Conservation (phyloP, 2,888 invertebrate species). For the Temnothorax unifasciatus region DNA sequence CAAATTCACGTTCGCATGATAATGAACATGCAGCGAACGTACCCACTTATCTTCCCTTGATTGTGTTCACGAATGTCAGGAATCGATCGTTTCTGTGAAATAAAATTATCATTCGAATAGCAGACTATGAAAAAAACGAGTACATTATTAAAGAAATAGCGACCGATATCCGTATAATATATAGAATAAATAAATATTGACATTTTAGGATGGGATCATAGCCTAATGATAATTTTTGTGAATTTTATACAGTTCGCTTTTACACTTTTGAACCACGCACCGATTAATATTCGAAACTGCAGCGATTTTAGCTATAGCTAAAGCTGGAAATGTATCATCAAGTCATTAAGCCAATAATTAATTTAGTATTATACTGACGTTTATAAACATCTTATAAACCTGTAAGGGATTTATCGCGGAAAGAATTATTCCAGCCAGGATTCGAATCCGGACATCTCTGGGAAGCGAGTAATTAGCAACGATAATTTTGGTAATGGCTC, state of each 20-base stretch:
- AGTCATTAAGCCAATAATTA: background rate
- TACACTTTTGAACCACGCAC: background rate
- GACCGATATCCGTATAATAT: background rate
- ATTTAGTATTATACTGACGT: background rate
- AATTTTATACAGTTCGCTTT: background rate
- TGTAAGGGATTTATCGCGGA: background rate
- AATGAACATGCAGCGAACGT: background rate
- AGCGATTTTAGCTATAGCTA: background rate
- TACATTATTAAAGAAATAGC: background rate
- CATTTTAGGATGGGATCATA: too few relatives aligned
- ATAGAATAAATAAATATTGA: background rate
- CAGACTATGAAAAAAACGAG: background rate
- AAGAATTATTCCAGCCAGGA: background rate
- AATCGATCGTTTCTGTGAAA: background rate
- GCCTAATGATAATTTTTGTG: background rate
- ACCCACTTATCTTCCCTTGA: background rate
- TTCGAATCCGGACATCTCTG: background rate
- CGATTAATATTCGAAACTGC: background rate
- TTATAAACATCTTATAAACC: background rate
- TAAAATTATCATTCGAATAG: conserved; percentile 4
- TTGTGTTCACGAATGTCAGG: background rate
- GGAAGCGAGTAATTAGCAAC: background rate
- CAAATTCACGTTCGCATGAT: background rate
- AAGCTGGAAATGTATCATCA: background rate
- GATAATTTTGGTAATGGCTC: conserved; percentile 26